These are phyloP conservation scores for Tetranychus truncatus DNA, from an alignment of 2,888 invertebrate genomes.

Conservation along the genomic window DNA sequence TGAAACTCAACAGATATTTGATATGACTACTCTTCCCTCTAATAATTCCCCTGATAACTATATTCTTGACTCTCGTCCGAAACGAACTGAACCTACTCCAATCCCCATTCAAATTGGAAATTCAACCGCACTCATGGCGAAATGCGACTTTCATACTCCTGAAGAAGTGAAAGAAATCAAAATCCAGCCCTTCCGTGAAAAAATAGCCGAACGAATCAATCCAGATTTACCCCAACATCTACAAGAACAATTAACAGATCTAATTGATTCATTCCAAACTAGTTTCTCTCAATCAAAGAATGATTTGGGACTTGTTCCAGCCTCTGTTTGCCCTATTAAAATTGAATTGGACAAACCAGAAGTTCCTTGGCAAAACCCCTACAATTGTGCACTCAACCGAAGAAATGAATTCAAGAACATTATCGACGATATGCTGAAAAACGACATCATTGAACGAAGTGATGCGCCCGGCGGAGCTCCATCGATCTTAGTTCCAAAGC, in stretches of 20 bases:
- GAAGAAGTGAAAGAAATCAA: background rate
- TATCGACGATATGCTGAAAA: background rate
- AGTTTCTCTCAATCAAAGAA: background rate
- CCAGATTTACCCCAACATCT: background rate
- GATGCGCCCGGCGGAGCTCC: background rate
- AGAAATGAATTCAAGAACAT: background rate
- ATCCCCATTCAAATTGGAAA: background rate
- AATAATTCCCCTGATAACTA: background rate
- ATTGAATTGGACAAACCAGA: background rate
- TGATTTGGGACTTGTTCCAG: background rate
- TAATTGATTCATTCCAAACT: background rate
- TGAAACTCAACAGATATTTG: background rate
- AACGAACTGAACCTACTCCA: background rate
- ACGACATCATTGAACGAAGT: background rate
- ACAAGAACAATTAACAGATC: background rate
- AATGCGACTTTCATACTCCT: background rate
- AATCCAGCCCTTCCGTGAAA: too few species aligned
- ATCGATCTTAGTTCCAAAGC: background rate
- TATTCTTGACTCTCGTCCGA: background rate
- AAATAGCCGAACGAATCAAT: background rate
- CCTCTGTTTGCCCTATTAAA: background rate
- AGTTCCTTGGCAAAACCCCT: background rate
- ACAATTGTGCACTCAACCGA: background rate
- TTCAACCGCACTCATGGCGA: background rate
- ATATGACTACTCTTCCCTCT: background rate